Base-by-base conservation (phyloP, 1,140 invertebrate species). In the Pogonognathellus flavescens region DNA sequence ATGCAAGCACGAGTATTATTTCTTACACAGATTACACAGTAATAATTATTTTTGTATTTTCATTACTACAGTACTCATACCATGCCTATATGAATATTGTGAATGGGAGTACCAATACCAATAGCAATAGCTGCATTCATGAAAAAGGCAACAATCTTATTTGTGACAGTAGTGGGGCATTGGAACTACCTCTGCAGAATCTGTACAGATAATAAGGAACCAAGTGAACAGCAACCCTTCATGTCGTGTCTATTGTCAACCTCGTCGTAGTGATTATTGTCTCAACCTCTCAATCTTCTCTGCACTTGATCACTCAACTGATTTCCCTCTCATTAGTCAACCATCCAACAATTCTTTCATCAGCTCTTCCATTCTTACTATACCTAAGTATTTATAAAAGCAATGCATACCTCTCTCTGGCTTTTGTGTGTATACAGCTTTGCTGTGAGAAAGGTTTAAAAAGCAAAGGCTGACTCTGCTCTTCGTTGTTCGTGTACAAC, bases 291-390 rank as follows among this genome's bases (percentile, higher is more conserved):
- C 70, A 85, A 85, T 85, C 83, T 62, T 84, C 84, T 85, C 70
- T 72, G 83, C 83, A 84, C 83, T 85, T 85, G 70, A 85, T 85
- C 52, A 66, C 84, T 85, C 70, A 80, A 52, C 84, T 85, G 84
- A 80, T 60, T 85, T 85, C 53, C 70, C 50, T 52, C 22, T 22
- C 80, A 55, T 85, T 85, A 31, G 70, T 76, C 70, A 76, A 76
- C 70, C 41, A 25, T 76, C 14, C 31, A 41, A 6, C 31, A 41
- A 41, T 41, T 3, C 31, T 41, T 41, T 41, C 31, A 41, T 41
- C 31, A 41, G 1, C 31, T 41, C 31, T 41, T 41, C 1, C n/a
- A n/a, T n/a, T n/a, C n/a, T n/a, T n/a, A n/a, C n/a, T n/a, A n/a
- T n/a, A n/a, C n/a, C n/a, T 41, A 41, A 41, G 31, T 41, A 41